phyloP scores from a whole-genome alignment of 1,140 invertebrate genomes.

The Trichogramma pretiosum region DNA sequence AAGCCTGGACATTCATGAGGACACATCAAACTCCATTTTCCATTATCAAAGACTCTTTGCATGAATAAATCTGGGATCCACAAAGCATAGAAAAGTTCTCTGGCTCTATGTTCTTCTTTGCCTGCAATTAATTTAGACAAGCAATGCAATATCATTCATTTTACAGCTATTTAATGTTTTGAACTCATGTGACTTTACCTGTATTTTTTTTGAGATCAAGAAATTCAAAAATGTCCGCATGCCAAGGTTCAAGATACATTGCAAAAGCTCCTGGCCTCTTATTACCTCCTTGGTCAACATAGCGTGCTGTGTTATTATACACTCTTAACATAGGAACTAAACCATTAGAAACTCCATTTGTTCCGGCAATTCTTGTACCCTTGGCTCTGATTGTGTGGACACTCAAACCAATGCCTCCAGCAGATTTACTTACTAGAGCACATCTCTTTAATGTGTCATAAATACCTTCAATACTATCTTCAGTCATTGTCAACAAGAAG shows the following conservation, averaged over 20 bases:
- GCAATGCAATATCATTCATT: no score
- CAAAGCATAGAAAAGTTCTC: constrained; percentile 95
- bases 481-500: constrained; percentile 89
- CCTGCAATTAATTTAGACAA: no score
- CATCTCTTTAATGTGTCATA: constrained; percentile 91
- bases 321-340: constrained; percentile 95
- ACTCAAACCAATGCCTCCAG: constrained; percentile 95
- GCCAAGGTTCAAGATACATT: constrained; percentile 98
- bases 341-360: constrained; percentile 92
- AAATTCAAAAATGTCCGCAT: constrained; percentile 95
- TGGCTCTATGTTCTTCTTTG: constrained; percentile 83
- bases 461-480: constrained; percentile 98
- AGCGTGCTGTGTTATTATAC: constrained; percentile 92
- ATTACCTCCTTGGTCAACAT: constrained; percentile 97
- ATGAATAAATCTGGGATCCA: constrained; percentile 99
- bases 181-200: constrained; percentile 46
- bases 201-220: constrained; percentile 91
- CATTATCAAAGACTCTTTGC: constrained; percentile 84
- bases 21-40: constrained; percentile 93
- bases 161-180: no score
- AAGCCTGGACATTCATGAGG: constrained; percentile 88
- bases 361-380: constrained; percentile 87
- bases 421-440: constrained; percentile 93
- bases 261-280: constrained; percentile 99
- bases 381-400: constrained; percentile 91